These are phyloP conservation scores for Crossaster papposus DNA, from an alignment of 53 echinoderm and acorn worm species.

Conservation along the genomic window DNA sequence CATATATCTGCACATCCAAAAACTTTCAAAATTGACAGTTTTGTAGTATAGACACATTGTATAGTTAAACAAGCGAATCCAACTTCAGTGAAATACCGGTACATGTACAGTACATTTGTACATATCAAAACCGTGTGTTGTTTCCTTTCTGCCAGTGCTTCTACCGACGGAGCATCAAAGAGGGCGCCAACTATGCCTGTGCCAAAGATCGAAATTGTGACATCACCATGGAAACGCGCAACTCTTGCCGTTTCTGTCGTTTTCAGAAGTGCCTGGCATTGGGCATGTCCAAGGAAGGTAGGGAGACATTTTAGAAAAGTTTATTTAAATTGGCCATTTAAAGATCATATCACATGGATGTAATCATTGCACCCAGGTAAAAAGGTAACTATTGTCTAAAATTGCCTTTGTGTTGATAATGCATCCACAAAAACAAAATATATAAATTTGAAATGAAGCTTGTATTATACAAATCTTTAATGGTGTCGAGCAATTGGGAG, in stretches of 20 bases:
- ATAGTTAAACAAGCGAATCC: too few species aligned
- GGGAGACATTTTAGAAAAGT: not conserved
- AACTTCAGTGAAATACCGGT: too few species aligned
- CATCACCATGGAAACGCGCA: conserved; percentile 98
- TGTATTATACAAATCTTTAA: too few species aligned
- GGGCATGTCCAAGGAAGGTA: conserved; percentile 99
- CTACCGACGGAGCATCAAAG: conserved; percentile 91
- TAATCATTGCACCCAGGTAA: not conserved
- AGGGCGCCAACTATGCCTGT: conserved; percentile 94
- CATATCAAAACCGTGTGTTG: not conserved
- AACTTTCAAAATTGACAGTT: too few species aligned
- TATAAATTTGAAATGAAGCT: too few species aligned
- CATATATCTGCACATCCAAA: too few species aligned
- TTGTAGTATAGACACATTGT: too few species aligned
- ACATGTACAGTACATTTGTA: too few species aligned
- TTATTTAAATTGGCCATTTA: not conserved
- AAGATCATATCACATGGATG: not conserved
- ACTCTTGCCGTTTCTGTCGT: conserved; percentile 94
- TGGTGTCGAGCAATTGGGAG: too few species aligned
- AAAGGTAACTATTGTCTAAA: too few species aligned
- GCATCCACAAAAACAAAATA: too few species aligned
- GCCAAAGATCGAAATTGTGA: conserved; percentile 92
- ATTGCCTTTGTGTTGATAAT: too few species aligned
- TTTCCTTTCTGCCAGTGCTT: conserved; percentile 79
- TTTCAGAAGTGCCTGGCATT: conserved; percentile 93